Evolutionary conservation across 2,113 vertebrate genomes (phyloP), one percentile per base, ranked within the genome.

Genomic region (Siphamia tubifer): DNA sequence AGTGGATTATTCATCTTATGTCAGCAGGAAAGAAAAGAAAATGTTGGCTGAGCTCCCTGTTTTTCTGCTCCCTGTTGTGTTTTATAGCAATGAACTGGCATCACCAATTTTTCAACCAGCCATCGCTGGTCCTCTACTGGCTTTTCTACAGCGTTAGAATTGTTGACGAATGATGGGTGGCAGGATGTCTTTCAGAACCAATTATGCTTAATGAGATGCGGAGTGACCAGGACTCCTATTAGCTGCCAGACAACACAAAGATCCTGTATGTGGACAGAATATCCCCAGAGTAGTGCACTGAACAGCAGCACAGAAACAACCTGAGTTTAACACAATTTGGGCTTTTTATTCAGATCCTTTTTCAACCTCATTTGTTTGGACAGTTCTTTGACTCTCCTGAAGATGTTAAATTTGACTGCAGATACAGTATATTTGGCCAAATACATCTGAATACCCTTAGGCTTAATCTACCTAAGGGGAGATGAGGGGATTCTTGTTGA

Each of bases 131-230:
- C 34, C 17, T 49, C 10, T 2, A 30, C 13, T n/a, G 15, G 32
- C 16, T 67, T 5, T 43, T 34, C 36, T 39, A 23, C 27, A 6
- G 0, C 9, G 49, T 62, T 31, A 28, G 43, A 56, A 19, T 27
- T n/a, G 61, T 38, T 48, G 44, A 48, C 40, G 13, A 57, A 21
- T 61, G 65, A 55, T 1, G 19, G 30, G 48, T 44, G 62, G 56
- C 76, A 66, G 78, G 78, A 57, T 83, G 87, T 83, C 80, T 11
- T 23, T 89, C 79, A 70, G 58, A 87, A 55, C 57, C 68, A 71
- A 90, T 87, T 89, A 89, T 32, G 11, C 52, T 47, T 87, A 86
- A 91, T 87, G 66, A 82, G 72, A 88, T 78, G 68, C 43, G 8
- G 81, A 68, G 75, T 57, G 67, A 70, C 58, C 61, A 65, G 72